phyloP scores from a whole-genome alignment of 2,797 vertebrate genomes.

The Macropodus opercularis region DNA sequence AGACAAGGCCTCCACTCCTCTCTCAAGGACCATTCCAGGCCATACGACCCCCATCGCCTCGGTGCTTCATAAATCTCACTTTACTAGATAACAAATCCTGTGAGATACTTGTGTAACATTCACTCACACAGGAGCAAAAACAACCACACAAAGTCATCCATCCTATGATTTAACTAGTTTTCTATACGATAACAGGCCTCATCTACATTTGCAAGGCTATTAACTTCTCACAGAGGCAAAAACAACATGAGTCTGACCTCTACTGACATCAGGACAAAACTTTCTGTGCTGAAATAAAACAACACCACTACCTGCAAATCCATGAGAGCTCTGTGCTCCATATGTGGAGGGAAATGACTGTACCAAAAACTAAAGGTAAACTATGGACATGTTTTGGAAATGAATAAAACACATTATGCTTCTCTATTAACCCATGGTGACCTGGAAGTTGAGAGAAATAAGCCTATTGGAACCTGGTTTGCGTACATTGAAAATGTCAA shows the following conservation, averaged over 20 bases:
- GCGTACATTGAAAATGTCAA: conserved; percentile 34
- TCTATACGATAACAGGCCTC: conserved; percentile 3
- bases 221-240: conserved; percentile 46
- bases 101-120: conserved; percentile 2
- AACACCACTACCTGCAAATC: no score
- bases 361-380: conserved; percentile 2
- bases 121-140: background rate
- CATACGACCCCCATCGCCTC: background rate
- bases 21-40: conserved; percentile 30
- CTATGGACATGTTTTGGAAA: conserved; percentile 14
- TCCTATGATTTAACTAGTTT: conserved; percentile 2
- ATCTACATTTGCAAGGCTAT: conserved; percentile 31
- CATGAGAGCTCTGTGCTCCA: conserved; percentile 9
- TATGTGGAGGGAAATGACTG: conserved; percentile 4
- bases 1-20: conserved; percentile 31
- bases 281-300: conserved; percentile 4
- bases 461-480: conserved; percentile 14
- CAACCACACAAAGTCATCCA: background rate
- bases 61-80: conserved; percentile 49
- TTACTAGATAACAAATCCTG: conserved; percentile 41
- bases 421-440: conserved; percentile 5
- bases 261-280: conserved; percentile 39
- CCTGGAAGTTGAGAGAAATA: conserved; percentile 29
- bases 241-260: conserved; percentile 38
- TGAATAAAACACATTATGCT: background rate